Evolutionary conservation across 2,888 invertebrate genomes (phyloP), one percentile per base, ranked within the genome.

Genomic region (Patella ulyssiponensis): DNA sequence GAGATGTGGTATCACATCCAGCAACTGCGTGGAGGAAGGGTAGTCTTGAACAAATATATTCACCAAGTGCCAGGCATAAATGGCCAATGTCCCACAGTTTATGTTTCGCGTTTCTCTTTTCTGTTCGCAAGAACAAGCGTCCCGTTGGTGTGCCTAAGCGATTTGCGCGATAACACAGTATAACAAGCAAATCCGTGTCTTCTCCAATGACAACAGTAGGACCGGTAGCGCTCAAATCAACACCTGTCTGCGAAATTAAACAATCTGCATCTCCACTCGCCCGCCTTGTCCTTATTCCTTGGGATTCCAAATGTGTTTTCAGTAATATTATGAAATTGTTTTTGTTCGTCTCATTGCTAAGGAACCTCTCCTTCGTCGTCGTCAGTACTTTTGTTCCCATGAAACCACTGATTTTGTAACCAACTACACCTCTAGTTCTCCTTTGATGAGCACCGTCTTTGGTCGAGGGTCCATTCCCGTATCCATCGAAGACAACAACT

Each of bases 261-360:
- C 81, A 11, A 73, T 87, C 88, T 20, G 86, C 87, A 80, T 86
- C 88, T 12, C 77, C 81, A 12, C 53, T 27, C 15, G 87, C 84
- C 76, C 86, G 83, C 2, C 73, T 44, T 12, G 77, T 71, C 52
- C 33, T 44, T 27, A 69, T 73, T 3, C 81, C 82, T 53, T 52
- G 11, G 15, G 77, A 33, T 27, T 69, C 14, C 11, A 85, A 75
- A 11, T 76, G 11, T 20, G 71, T 69, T 33, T 73, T 12, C 27
- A 86, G 75, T 20, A 84, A 14, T 51, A 79, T 69, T 3, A 86
- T 82, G 70, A 87, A 86, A 9, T 64, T 52, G 51, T 85, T 82
- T 73, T 86, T 87, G 82, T 87, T 87, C 56, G 77, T 74, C 15
- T 20, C 44, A 75, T 86, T 86, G 23, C 80, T 71, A 2, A 86